Base-by-base conservation (phyloP, 2,888 invertebrate genomes). In the Serrognathus titanus region DNA sequence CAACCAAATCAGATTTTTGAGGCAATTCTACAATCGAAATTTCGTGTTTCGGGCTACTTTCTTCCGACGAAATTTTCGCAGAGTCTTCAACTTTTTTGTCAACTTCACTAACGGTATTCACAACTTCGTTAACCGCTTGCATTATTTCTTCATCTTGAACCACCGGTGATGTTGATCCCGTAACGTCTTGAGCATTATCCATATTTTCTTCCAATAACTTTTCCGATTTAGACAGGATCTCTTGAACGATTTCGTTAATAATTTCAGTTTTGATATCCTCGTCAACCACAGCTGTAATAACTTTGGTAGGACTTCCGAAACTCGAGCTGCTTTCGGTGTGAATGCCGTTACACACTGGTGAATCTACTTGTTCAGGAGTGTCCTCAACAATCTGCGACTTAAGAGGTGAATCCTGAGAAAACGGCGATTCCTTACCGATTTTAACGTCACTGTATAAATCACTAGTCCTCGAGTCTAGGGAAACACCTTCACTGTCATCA, bases 371-470 rank as follows among this genome's bases (percentile, higher is more conserved):
- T n/a, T 63, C 63, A 7, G 24, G 24, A 7, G 65, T 64, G 48
- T 69, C 70, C 53, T 72, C 73, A 12, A 66, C 64, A 11, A 70
- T 66, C 48, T 72, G 73, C 36, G 71, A 72, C 53, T 75, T 79
- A 69, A 71, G 66, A 12, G 75, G 75, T 1, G 76, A 76, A 62
- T 78, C 78, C 70, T 80, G 80, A 7, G 77, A 76, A 60, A 80
- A 82, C 53, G 80, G 82, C 71, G 83, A 84, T 66, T 83, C 81
- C 73, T 86, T 86, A 66, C 84, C 84, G 63, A 75, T 70, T 66
- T 77, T 77, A 45, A 84, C 83, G 73, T 86, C 84, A 79, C 85
- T 86, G 70, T 84, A 86, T 57, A 81, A 70, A 61, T 82, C 82
- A 69, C 81, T 82, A 56, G 81, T 73, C 70, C 80, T 73, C 9